Evolutionary conservation across 2,113 vertebrate species (phyloP).

Genomic region (human): GRCh38 chr15:41504501-41505000

Average conservation of each 20-base stretch:
- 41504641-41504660: constrained; percentile 77
- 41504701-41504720: background rate
- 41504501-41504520: constrained; percentile 95
- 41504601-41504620: constrained; percentile 95
- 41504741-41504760: background rate
- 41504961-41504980: constrained; percentile 89
- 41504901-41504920: background rate
- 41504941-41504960: background rate
- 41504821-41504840: constrained; percentile 97
- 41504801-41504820: constrained; percentile 95
- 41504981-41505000: constrained; percentile 96
- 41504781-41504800: constrained; percentile 96
- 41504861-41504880: constrained; percentile 93
- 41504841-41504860: constrained; percentile 92
- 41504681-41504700: background rate
- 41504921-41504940: background rate
- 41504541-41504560: constrained; percentile 92
- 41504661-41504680: background rate
- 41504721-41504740: background rate
- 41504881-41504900: background rate
- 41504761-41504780: constrained; percentile 90
- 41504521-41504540: constrained; percentile 93
- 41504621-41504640: constrained; percentile 96
- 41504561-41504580: constrained; percentile 95
- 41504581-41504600: constrained; percentile 95